A percentile compares a stretch with the other conserved stretches of the same genome.
Conservation (phyloP, 2,797 vertebrate species). For the Zalophus californianus region DNA sequence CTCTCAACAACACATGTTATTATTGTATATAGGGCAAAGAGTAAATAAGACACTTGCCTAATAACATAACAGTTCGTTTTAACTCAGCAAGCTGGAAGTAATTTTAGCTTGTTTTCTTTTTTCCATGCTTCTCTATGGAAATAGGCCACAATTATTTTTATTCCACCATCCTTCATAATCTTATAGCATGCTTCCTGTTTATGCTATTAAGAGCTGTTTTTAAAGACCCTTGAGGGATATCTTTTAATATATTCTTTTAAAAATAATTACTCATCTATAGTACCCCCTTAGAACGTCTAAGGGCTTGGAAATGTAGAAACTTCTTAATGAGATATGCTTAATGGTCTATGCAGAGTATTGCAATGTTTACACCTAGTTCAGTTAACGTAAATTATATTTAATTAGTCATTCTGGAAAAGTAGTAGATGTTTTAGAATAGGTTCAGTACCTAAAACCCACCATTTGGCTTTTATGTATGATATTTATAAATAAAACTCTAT, state of each 20-base stretch:
- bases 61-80: constrained; percentile 71
- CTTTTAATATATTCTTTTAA: constrained; percentile 69
- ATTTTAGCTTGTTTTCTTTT: constrained; percentile 40
- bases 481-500: constrained; percentile 50
- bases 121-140: constrained; percentile 59
- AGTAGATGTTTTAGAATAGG: constrained; percentile 60
- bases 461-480: constrained; percentile 43
- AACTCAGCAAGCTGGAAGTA: constrained; percentile 63
- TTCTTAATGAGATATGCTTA: constrained; percentile 73
- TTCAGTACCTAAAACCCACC: constrained; percentile 49
- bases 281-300: constrained; percentile 56
- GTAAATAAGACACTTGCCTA: constrained; percentile 70
- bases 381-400: constrained; percentile 74
- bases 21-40: constrained; percentile 66
- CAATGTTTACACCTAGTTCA: constrained; percentile 67
- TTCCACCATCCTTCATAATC: constrained; percentile 68
- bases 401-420: constrained; percentile 70
- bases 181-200: constrained; percentile 67
- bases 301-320: constrained; percentile 53
- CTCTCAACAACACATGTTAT: constrained; percentile 37
- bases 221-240: constrained; percentile 75
- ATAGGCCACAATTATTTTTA: constrained; percentile 67
- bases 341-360: constrained; percentile 50
- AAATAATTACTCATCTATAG: constrained; percentile 73
- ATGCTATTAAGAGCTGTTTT: constrained; percentile 71